Conservation (phyloP, 30 jellyfish, hydroid and myxozoan genomes). For the Hydractinia symbiolongicarpus region DNA sequence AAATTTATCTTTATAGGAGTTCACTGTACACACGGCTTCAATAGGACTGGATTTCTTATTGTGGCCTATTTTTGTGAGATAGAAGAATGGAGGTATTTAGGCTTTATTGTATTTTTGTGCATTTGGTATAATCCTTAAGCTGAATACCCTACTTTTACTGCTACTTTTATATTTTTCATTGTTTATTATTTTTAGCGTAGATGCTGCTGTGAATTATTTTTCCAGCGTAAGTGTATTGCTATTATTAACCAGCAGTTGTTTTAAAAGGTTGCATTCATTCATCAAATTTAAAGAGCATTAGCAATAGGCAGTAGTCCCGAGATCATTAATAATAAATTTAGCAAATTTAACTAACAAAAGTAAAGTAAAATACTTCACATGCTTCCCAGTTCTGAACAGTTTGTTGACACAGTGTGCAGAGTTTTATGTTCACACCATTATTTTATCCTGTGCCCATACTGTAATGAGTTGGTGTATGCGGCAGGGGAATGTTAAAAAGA, state of each 20-base stretch:
- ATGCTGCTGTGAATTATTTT: constrained; percentile 63
- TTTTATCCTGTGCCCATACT: no score
- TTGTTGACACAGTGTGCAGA: no score
- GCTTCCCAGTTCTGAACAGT: no score
- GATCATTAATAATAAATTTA: no score
- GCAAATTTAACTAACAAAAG: no score
- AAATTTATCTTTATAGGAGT: constrained; percentile 47
- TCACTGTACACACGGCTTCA: constrained; percentile 97
- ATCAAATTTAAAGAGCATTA: not conserved
- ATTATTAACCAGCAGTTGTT: not conserved
- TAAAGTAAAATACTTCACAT: no score
- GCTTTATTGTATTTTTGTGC: not conserved
- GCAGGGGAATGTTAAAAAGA: no score
- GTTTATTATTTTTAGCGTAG: constrained; percentile 38
- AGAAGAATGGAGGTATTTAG: constrained; percentile 77
- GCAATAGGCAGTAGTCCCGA: no score
- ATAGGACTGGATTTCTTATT: constrained; percentile 84
- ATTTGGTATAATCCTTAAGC: not conserved
- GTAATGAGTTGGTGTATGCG: no score
- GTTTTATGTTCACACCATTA: no score
- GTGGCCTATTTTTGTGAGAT: constrained; percentile 55
- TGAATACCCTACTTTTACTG: not conserved
- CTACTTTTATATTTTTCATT: not conserved
- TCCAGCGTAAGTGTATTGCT: constrained; percentile 17
- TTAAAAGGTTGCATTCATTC: not conserved